A percentile compares a stretch with the other conserved stretches of the same genome.
Evolutionary conservation across 2,113 vertebrate species (phyloP).

Genomic region (rabbit (Oryctolagus cuniculus)): mOryCun1.1 NC_091442.1:105195501-105196000

Average conservation of each 20-base stretch:
- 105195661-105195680: neutral
- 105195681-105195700: neutral
- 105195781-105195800: neutral
- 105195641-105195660: neutral
- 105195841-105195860: neutral
- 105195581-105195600: neutral
- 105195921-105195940: neutral
- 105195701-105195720: neutral
- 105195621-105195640: neutral
- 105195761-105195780: neutral
- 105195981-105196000: neutral
- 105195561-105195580: slow-evolving; percentile 38
- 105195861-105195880: neutral
- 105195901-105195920: slow-evolving; percentile 10
- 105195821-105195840: neutral
- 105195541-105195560: neutral
- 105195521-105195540: neutral
- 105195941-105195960: slow-evolving; percentile 6
- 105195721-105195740: neutral
- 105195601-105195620: slow-evolving; percentile 7
- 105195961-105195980: neutral
- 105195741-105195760: neutral
- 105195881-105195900: neutral
- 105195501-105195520: slow-evolving; percentile 40
- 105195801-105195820: slow-evolving; percentile 1